A percentile compares a stretch with the other conserved stretches of the same genome.
phyloP scores from a whole-genome alignment of 1,140 invertebrate species.

The Aphaenogaster ashmeadi region DNA sequence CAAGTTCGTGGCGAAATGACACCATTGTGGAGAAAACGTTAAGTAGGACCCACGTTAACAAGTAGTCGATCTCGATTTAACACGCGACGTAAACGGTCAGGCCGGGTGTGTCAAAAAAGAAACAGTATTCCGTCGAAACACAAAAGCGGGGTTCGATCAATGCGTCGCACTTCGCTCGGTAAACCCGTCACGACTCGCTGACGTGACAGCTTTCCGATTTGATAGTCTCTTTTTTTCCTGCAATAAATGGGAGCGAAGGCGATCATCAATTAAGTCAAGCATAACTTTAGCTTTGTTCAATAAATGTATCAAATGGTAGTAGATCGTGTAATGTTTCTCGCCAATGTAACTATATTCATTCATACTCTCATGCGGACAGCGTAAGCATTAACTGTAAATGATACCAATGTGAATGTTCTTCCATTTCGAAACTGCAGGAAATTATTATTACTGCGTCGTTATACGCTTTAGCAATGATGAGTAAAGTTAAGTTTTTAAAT shows the following conservation, averaged over 20 bases:
- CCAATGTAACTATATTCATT: neutral
- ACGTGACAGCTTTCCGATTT: constrained; percentile 50
- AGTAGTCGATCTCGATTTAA: constrained; percentile 45
- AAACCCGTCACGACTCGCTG: constrained; percentile 50
- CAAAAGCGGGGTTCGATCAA: constrained; percentile 39
- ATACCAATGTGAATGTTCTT: neutral
- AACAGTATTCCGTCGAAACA: constrained; percentile 43
- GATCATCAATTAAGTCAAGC: constrained; percentile 44
- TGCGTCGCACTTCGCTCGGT: constrained; percentile 34
- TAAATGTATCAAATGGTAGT: neutral
- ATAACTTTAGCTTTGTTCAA: neutral
- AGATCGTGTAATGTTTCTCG: neutral
- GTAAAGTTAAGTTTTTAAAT: neutral
- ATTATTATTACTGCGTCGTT: neutral
- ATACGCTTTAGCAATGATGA: neutral
- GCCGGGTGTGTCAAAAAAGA: constrained; percentile 29
- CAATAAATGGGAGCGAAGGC: neutral
- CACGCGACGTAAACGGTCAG: constrained; percentile 25
- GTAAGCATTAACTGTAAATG: neutral
- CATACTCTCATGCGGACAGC: constrained; percentile 70
- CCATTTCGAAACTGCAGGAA: neutral
- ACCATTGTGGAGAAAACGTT: neutral
- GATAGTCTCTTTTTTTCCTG: constrained; percentile 16
- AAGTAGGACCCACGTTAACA: constrained; percentile 35
- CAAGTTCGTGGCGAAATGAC: neutral